Conservation (phyloP, 2,797 vertebrate species). For the Notoglanidium macrostoma region DNA sequence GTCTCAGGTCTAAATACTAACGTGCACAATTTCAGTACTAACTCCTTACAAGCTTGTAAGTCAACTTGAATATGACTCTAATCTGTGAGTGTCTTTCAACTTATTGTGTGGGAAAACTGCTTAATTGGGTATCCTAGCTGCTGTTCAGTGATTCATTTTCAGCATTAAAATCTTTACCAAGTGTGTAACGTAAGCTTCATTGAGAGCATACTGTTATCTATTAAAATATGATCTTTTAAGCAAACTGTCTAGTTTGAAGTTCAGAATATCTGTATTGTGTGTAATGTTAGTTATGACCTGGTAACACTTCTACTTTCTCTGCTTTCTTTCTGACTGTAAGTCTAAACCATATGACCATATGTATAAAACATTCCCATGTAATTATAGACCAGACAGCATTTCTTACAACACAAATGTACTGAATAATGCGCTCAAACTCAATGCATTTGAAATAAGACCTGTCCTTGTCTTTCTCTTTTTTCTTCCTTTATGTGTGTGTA, state of each 20-base stretch:
- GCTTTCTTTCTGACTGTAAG: background rate
- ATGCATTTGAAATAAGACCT: constrained; percentile 44
- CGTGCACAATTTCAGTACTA: background rate
- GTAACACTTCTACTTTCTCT: background rate
- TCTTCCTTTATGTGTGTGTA: constrained; percentile 18
- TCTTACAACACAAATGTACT: background rate
- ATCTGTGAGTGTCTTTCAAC: background rate
- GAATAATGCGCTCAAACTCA: background rate
- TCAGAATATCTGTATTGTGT: background rate
- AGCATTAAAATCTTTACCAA: background rate
- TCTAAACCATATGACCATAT: background rate
- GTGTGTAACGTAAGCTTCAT: background rate
- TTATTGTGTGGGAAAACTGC: background rate
- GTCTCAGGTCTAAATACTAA: background rate
- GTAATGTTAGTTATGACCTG: background rate
- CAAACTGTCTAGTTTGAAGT: background rate
- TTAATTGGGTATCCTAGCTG: background rate
- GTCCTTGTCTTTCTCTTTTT: constrained; percentile 39
- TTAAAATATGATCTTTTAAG: background rate
- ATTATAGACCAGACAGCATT: background rate
- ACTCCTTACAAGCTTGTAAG: background rate
- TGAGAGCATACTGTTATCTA: too few species aligned
- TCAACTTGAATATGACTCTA: background rate
- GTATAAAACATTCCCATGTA: background rate
- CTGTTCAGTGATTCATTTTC: background rate